Evolutionary conservation across 2,888 invertebrate species (phyloP), one percentile per base, ranked within the genome.

Genomic region (Auanema freiburgensis): DNA sequence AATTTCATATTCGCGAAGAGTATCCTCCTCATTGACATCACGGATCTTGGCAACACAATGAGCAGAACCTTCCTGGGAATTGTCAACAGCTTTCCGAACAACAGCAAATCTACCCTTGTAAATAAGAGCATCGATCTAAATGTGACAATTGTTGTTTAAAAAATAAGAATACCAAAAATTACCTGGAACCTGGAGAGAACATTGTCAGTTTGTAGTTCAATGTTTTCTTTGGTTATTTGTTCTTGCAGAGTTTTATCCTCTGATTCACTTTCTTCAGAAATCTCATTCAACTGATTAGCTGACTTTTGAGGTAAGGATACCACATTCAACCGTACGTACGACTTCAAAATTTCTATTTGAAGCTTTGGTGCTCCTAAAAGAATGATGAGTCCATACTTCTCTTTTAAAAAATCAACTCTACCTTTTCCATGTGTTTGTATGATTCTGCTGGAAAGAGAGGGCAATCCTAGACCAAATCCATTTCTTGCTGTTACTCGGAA

Each of bases 381-480:
- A 46, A 46, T 10, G 6, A 21, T 10, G 10, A n/a, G n/a, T n/a
- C n/a, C n/a, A n/a, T n/a, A n/a, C n/a, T n/a, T n/a, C n/a, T n/a
- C n/a, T n/a, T n/a, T n/a, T n/a, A n/a, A n/a, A n/a, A 10, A 21
- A 46, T 18, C 21, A 46, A 46, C 6, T 18, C 51, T 51, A 56
- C 77, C 82, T 56, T 78, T 66, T 25, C 72, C 77, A 65, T 84
- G 83, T 4, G 83, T 84, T 33, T 81, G 76, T 18, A 83, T 79
- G 49, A 84, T 84, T 53, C 84, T 57, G 52, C 76, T 75, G 54
- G 92, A 90, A 69, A 91, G 90, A 53, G 93, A 92, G 83, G 90
- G 90, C 59, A 91, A 91, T 85, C 95, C 92, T 91, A 92, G 92
- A 0, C 96, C 96, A 82, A 96, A 92, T 58, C 90, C 89, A 86